These are phyloP conservation scores for Peromyscus attwateri DNA, from an alignment of 2,797 vertebrate genomes.

Conservation along the genomic window DNA sequence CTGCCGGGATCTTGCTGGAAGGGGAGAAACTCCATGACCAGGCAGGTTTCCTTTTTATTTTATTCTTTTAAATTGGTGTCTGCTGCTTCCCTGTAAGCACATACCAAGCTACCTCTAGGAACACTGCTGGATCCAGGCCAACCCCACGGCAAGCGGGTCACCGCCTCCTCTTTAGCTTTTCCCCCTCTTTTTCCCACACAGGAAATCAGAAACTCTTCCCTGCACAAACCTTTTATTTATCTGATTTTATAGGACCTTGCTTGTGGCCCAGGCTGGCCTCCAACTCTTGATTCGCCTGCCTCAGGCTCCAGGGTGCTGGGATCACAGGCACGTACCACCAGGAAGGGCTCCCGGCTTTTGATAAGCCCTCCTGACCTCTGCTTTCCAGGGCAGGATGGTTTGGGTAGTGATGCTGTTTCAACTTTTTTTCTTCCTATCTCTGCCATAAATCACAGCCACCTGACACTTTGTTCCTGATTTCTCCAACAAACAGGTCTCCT, in stretches of 20 bases:
- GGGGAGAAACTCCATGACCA: not conserved
- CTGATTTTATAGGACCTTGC: not conserved
- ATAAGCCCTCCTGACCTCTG: constrained; percentile 71
- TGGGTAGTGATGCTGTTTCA: constrained; percentile 68
- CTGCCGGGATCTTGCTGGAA: not conserved
- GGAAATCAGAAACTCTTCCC: constrained; percentile 25
- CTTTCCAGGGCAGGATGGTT: constrained; percentile 70
- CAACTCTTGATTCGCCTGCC: not conserved
- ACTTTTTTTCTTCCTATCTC: constrained; percentile 76
- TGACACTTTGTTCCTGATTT: constrained; percentile 68
- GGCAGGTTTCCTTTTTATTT: not conserved
- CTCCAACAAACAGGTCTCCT: constrained; percentile 72
- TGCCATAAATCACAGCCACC: constrained; percentile 79
- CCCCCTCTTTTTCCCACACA: not conserved
- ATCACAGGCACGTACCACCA: not conserved
- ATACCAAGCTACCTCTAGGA: not conserved
- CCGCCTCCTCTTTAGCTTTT: not conserved
- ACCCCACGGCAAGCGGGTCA: not conserved
- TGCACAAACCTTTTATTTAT: not conserved
- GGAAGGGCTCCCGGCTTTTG: not conserved
- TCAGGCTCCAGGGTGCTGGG: not conserved
- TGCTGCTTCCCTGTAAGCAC: not conserved
- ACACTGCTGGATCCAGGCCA: not conserved
- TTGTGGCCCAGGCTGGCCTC: not conserved
- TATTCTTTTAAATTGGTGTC: not conserved